Evolutionary conservation across 1,140 invertebrate genomes (phyloP).

Genomic region (Hylyphantes graminicola): DNA sequence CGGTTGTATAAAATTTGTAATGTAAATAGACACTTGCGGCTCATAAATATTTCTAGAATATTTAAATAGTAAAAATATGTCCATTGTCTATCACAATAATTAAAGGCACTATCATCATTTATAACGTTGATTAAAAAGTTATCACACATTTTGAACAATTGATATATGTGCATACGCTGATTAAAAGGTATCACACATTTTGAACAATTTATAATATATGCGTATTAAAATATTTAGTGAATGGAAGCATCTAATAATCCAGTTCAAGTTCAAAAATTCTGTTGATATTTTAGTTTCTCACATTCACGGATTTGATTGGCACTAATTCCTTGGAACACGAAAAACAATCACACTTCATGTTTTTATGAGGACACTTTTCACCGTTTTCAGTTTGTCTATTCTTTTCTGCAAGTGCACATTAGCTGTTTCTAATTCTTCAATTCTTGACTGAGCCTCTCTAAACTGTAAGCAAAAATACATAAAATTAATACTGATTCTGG

Average conservation of each 20-base stretch:
- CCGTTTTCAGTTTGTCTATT: constrained; percentile 96
- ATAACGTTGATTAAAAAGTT: neutral
- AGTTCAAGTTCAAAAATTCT: neutral
- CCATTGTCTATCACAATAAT: neutral
- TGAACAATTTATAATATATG: constrained; percentile 9
- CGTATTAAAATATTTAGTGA: constrained; percentile 2
- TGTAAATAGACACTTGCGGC: too few species aligned
- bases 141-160: constrained; percentile 25
- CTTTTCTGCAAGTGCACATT: constrained; percentile 96
- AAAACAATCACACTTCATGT: constrained; percentile 29
- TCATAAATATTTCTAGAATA: too few species aligned
- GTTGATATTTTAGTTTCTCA: neutral
- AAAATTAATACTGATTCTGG: too few species aligned
- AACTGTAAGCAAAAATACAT: constrained; percentile 74
- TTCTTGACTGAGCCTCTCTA: constrained; percentile 89
- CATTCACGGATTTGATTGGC: constrained; percentile 24
- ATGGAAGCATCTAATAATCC: constrained; percentile 5
- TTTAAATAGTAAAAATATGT: too few species aligned
- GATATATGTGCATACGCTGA: constrained; percentile 1
- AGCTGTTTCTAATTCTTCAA: constrained; percentile 98
- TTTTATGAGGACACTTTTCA: constrained; percentile 56
- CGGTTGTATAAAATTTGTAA: too few species aligned
- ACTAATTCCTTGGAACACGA: constrained; percentile 13
- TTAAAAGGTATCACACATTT: constrained; percentile 22
- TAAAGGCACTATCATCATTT: constrained; percentile 16